Evolutionary conservation across 92 coral and sea anemone species (phyloP), one percentile per base, ranked within the genome.

Genomic region (Pocillopora meandrina): DNA sequence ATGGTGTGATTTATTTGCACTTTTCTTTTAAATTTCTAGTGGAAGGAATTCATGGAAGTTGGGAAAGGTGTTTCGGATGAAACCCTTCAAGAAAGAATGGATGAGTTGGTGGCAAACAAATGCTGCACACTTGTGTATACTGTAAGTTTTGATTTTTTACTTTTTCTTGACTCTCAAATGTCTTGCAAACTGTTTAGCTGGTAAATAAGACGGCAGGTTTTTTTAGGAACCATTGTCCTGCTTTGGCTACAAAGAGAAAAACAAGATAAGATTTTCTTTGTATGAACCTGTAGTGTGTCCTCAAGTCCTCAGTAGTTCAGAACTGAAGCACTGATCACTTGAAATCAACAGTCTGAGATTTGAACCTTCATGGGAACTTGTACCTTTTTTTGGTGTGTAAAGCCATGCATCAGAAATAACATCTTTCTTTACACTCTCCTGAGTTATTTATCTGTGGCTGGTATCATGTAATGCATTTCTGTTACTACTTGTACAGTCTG

Each of bases 121-220:
- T 94, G 98, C 73, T 96, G 98, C 72, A 96, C 98, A 9, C 92
- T 96, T 59, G 91, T 96, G 56, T 96, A 96, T 90, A 96, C 99
- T 60, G 99, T 96, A 78, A 94, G 99, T 88, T n/a, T 16, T 57
- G 1, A 8, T 23, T 33, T 19, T 5, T 26, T 26, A 26, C 52
- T 42, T 42, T 42, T 42, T 42, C 52, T 42, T 42, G 52, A 42
- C 52, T 42, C 52, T 42, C 52, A 3, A 7, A 42, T 42, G 52
- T 42, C 52, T 42, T 7, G 8, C 52, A 42, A 42, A 42, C 52
- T 42, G 52, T 42, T 42, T 42, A 42, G 52, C 52, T 3, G 52
- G 52, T 3, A 42, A 42, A 3, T 42, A 7, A 42, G 8, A 7
- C 0, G 52, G 52, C 52, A 42, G 52, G 52, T 42, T 42, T 5